phyloP scores from a whole-genome alignment of 2,797 vertebrate species.

The Pteropus rufus region DNA sequence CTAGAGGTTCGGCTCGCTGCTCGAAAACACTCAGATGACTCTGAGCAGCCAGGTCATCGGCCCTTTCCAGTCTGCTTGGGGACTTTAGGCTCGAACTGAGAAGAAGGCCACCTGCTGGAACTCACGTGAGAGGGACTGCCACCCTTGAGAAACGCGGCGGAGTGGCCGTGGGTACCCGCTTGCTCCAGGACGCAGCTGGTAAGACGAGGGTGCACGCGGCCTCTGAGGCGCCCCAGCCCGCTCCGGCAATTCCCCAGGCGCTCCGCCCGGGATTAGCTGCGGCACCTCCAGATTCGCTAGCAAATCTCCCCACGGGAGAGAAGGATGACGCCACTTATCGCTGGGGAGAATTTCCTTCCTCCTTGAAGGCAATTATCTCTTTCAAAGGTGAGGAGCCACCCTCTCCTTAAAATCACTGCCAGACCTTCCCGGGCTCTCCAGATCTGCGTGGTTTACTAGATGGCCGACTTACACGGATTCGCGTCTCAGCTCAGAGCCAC shows the following conservation, averaged over 20 bases:
- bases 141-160: background rate
- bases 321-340: background rate
- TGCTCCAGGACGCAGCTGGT: background rate
- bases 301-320: background rate
- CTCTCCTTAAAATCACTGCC: background rate
- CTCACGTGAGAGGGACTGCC: background rate
- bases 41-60: background rate
- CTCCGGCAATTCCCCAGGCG: background rate
- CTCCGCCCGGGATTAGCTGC: background rate
- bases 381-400: background rate
- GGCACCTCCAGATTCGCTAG: background rate
- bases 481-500: background rate
- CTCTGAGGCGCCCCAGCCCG: background rate
- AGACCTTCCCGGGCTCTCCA: background rate
- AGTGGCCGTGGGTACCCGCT: too few species aligned
- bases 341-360: background rate
- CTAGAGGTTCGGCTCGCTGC: background rate
- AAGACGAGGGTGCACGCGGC: background rate
- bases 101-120: background rate
- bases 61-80: too few species aligned
- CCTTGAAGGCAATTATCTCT: constrained; percentile 16
- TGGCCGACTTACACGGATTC: background rate
- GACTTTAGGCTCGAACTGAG: background rate
- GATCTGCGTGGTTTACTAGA: background rate
- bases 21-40: background rate